These are phyloP conservation scores for Camponotus pennsylvanicus DNA, from an alignment of 1,140 invertebrate genomes.

Conservation along the genomic window DNA sequence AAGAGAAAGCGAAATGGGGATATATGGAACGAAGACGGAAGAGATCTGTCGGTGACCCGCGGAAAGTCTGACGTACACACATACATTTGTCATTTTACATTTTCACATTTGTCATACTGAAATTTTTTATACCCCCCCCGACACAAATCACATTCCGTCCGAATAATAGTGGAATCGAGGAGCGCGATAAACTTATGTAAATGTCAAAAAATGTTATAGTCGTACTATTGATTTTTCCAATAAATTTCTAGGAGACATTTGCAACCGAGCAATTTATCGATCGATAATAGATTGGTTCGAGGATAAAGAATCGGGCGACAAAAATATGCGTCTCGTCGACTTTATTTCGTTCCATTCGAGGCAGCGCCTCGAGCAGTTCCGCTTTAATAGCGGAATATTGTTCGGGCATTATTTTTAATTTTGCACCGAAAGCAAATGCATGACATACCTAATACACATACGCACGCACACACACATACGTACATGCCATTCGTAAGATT, in stretches of 20 bases:
- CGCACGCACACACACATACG: too few species aligned
- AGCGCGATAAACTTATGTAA: background rate
- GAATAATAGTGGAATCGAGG: background rate
- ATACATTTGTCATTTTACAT: too few species aligned
- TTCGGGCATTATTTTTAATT: slow-evolving; percentile 49
- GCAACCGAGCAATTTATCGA: background rate
- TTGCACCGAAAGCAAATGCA: slow-evolving; percentile 15
- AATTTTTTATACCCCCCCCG: background rate
- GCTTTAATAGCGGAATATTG: slow-evolving; percentile 49
- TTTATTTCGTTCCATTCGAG: background rate
- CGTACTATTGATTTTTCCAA: background rate
- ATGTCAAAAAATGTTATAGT: background rate
- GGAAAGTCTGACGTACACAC: too few species aligned
- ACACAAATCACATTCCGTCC: background rate
- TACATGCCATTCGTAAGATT: background rate
- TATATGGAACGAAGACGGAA: slow-evolving; percentile 47
- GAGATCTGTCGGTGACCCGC: slow-evolving; percentile 1
- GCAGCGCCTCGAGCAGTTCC: slow-evolving; percentile 35
- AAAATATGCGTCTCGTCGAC: slow-evolving; percentile 34
- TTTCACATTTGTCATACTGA: slow-evolving; percentile 15
- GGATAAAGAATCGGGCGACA: slow-evolving; percentile 31
- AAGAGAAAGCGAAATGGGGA: slow-evolving; percentile 48
- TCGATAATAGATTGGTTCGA: slow-evolving; percentile 4
- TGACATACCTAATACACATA: too few species aligned
- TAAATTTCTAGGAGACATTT: background rate